Evolutionary conservation across 2,888 invertebrate genomes (phyloP).

Genomic region (Spilosoma lubricipeda): DNA sequence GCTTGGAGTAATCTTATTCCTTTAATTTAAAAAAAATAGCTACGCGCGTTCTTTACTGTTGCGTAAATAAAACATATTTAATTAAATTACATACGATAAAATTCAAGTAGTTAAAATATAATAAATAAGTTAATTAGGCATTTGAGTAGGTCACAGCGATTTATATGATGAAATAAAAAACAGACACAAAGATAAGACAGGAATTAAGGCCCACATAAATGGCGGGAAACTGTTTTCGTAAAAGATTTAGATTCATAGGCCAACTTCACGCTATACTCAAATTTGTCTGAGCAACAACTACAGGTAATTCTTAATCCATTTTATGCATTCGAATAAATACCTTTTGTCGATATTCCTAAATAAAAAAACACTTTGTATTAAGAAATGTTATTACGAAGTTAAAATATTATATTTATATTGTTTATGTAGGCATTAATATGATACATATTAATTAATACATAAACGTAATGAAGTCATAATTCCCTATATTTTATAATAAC

Average conservation of each 20-base stretch:
- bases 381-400: too few species aligned
- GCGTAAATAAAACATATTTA: background rate
- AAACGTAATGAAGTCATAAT: background rate
- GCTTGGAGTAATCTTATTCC: too few species aligned
- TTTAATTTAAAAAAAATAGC: background rate
- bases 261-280: background rate
- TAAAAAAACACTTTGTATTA: background rate
- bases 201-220: background rate
- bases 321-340: background rate
- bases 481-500: slow-evolving; percentile 13
- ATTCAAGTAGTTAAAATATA: too few species aligned
- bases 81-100: background rate
- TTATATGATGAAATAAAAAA: background rate
- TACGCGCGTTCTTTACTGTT: background rate
- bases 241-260: background rate
- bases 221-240: background rate
- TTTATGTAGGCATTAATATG: background rate
- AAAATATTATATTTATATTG: too few species aligned
- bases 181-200: background rate
- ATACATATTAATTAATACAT: background rate
- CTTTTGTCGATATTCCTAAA: background rate
- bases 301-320: background rate
- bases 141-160: background rate
- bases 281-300: background rate
- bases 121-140: background rate